Conservation (phyloP, 2,888 invertebrate genomes). For the Himalopsyche kuldschensis region DNA sequence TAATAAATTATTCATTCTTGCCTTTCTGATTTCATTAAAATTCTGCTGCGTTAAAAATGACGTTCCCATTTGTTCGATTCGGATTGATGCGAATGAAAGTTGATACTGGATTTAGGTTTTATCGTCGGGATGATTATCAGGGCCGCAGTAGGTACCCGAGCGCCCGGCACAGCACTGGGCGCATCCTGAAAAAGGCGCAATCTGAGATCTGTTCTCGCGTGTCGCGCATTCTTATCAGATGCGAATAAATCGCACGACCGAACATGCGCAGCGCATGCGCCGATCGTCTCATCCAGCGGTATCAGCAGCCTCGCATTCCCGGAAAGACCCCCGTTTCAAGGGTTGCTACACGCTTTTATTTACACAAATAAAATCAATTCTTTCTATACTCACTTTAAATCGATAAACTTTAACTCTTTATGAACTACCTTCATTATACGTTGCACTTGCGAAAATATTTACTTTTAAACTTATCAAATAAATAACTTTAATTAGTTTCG, state of each 20-base stretch:
- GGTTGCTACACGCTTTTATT: neutral
- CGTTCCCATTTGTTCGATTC: neutral
- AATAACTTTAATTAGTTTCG: too few species aligned
- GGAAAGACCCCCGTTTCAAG: neutral
- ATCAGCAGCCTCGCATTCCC: slow-evolving; percentile 14
- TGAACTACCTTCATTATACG: too few species aligned
- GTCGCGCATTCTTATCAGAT: slow-evolving; percentile 15
- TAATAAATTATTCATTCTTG: too few species aligned
- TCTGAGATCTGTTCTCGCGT: neutral
- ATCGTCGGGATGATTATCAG: neutral
- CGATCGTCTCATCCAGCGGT: neutral
- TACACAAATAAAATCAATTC: too few species aligned
- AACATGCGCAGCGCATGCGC: slow-evolving; percentile 3
- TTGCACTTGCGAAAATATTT: too few species aligned
- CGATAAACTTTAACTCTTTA: too few species aligned
- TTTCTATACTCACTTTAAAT: too few species aligned
- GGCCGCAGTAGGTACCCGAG: neutral
- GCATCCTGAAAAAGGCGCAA: neutral
- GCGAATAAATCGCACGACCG: slow-evolving; percentile 23
- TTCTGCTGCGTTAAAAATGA: too few species aligned
- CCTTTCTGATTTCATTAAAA: too few species aligned
- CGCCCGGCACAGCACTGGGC: neutral
- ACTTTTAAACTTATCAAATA: too few species aligned
- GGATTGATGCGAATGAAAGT: neutral
- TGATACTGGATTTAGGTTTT: neutral